These are phyloP conservation scores for Chrysogorgia sp. DNA, from an alignment of 92 coral and sea anemone species.

Conservation along the genomic window DNA sequence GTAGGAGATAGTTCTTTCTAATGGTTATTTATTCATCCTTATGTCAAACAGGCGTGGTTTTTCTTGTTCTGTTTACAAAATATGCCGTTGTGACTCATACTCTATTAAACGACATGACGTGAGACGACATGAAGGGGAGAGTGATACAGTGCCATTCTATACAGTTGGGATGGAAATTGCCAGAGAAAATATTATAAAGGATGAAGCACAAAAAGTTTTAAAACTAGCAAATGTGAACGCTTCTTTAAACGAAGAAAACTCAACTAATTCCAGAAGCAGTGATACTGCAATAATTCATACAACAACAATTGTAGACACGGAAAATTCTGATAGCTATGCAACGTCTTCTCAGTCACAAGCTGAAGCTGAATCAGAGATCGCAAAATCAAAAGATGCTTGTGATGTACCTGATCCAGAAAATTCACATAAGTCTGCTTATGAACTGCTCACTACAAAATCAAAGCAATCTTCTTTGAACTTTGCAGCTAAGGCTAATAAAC, in stretches of 20 bases:
- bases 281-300: not conserved
- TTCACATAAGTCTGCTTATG: not conserved
- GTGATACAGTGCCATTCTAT: conserved; percentile 3
- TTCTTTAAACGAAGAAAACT: not conserved
- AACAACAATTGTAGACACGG: not conserved
- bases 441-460: not conserved
- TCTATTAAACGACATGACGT: too few relatives aligned
- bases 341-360: not conserved
- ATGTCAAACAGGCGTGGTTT: too few relatives aligned
- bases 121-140: conserved; percentile 1
- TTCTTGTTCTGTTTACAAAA: too few relatives aligned
- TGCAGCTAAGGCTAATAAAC: not conserved
- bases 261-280: not conserved
- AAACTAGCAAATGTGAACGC: not conserved
- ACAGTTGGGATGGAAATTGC: not conserved
- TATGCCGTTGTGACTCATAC: too few relatives aligned
- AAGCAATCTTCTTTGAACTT: conserved; percentile 3
- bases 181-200: conserved; percentile 8
- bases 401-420: not conserved
- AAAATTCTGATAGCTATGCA: not conserved
- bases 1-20: too few relatives aligned
- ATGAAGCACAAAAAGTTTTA: conserved; percentile 4
- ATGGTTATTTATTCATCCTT: too few relatives aligned
- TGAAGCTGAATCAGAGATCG: not conserved
- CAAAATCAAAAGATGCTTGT: not conserved